Base-by-base conservation (phyloP, 1,140 invertebrate genomes). In the Saxidomus purpurata region DNA sequence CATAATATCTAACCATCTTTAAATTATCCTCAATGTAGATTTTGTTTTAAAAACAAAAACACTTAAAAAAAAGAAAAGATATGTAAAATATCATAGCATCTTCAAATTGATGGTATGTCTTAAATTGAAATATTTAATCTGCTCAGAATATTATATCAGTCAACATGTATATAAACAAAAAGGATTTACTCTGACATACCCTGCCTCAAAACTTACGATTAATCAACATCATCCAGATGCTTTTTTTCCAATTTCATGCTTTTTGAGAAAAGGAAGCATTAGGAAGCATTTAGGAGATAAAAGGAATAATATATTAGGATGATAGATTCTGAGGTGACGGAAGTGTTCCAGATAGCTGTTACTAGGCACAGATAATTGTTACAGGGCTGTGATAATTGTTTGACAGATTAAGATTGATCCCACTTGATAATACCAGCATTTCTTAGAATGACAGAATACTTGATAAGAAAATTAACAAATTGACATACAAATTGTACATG, bases 161-260 rank as follows among this genome's bases (percentile, higher is more conserved):
- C n/a, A n/a, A 59, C 17, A 59, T 3, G 22, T 28, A 59, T 59
- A 19, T 59, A 59, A n/a, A 59, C 55, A 74, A 19, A 6, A 4
- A 34, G 40, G 22, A 74, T 43, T 40, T 22, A 74, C 36, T 3
- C 25, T 74, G 55, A 59, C 19, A 9, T n/a, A n/a, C 6, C 22
- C 19, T 28, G n/a, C n/a, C n/a, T n/a, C n/a, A n/a, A 59, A 25
- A 59, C 6, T 9, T 59, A 74, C 38, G 15, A 74, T 74, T 74
- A 38, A 79, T 79, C 47, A 52, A 59, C 3, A 55, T 79, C 34
- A 36, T 3, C 76, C 76, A 79, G 76, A 55, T 79, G 49, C 76
- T 79, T 55, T 79, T 79, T 79, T 79, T 79, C 76, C 28, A 79
- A 79, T 79, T 79, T 79, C 76, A 79, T 79, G 76, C 76, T 55